A percentile compares a stretch with the other conserved stretches of the same genome.
Conservation (phyloP, 2,888 invertebrate genomes). For the Cryptocephalus primarius region DNA sequence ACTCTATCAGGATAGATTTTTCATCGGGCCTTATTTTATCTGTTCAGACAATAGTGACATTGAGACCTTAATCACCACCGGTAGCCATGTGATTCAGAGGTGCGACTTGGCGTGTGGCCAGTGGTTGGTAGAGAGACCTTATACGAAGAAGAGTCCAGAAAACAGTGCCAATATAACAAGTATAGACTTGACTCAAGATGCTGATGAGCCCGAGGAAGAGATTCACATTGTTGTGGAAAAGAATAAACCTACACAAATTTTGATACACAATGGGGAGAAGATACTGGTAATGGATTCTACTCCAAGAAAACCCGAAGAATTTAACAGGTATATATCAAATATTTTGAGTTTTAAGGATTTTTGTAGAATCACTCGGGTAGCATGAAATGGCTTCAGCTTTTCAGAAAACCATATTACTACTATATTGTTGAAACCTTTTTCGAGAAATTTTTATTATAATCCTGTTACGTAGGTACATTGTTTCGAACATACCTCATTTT, state of each 20-base stretch:
- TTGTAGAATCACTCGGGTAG: too few relatives aligned
- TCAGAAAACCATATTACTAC: too few relatives aligned
- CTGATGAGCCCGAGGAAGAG: background rate
- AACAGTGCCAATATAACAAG: constrained; percentile 3
- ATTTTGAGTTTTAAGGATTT: background rate
- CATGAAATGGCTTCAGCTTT: too few relatives aligned
- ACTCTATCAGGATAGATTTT: constrained; percentile 25
- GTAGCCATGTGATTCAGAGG: background rate
- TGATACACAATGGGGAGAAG: constrained; percentile 7
- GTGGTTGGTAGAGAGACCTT: constrained; percentile 15
- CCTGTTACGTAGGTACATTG: constrained; percentile 15
- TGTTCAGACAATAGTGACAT: constrained; percentile 23
- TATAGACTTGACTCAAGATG: constrained; percentile 13
- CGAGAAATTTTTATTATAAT: background rate
- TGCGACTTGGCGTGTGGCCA: constrained; percentile 11
- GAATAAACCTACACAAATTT: background rate
- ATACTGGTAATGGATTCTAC: constrained; percentile 10
- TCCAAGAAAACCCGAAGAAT: constrained; percentile 13
- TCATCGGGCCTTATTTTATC: constrained; percentile 33
- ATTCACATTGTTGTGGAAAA: background rate
- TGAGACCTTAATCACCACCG: constrained; percentile 25
- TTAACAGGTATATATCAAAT: constrained; percentile 15
- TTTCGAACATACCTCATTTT: constrained; percentile 26
- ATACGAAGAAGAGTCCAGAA: background rate
- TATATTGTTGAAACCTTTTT: too few relatives aligned